These are phyloP conservation scores for Python bivittatus DNA, from an alignment of 2,113 vertebrate species.

Conservation along the genomic window DNA sequence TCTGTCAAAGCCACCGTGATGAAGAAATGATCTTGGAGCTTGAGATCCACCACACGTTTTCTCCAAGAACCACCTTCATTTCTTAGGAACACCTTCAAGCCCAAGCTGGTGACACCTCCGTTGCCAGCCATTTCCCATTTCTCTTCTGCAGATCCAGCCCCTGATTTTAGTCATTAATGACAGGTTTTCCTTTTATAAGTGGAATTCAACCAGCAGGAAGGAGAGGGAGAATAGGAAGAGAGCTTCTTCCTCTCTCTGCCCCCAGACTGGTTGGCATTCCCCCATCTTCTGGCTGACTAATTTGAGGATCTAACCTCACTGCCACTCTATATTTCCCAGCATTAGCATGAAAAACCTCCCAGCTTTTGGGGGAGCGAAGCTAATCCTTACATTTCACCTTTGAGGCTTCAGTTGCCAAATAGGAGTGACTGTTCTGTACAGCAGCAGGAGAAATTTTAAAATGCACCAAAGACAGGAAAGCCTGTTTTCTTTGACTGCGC, in stretches of 20 bases:
- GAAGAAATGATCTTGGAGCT: constrained; percentile 44
- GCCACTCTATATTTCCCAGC: constrained; percentile 60
- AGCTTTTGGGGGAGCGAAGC: constrained; percentile 44
- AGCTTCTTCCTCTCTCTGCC: constrained; percentile 14
- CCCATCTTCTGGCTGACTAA: constrained; percentile 62
- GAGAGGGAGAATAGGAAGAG: constrained; percentile 13
- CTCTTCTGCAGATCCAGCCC: constrained; percentile 56
- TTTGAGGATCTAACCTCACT: constrained; percentile 65
- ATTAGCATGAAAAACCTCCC: constrained; percentile 51
- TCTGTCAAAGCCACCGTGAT: constrained; percentile 36
- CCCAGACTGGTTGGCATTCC: constrained; percentile 29
- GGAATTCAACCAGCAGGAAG: constrained; percentile 42
- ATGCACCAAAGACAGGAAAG: constrained; percentile 69
- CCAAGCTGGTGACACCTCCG: constrained; percentile 55
- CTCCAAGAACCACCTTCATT: not conserved
- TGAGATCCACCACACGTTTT: constrained; percentile 37
- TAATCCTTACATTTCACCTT: constrained; percentile 64
- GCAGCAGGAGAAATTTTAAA: constrained; percentile 71
- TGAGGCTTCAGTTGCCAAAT: constrained; percentile 66
- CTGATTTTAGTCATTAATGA: constrained; percentile 51
- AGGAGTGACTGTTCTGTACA: constrained; percentile 61
- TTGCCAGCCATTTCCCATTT: constrained; percentile 63
- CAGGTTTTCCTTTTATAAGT: constrained; percentile 54
- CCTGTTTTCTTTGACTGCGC: constrained; percentile 74
- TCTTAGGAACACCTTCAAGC: not conserved